A percentile compares a stretch with the other conserved stretches of the same genome.
Conservation (phyloP, 2,113 vertebrate species). For the Macquaria australasica region DNA sequence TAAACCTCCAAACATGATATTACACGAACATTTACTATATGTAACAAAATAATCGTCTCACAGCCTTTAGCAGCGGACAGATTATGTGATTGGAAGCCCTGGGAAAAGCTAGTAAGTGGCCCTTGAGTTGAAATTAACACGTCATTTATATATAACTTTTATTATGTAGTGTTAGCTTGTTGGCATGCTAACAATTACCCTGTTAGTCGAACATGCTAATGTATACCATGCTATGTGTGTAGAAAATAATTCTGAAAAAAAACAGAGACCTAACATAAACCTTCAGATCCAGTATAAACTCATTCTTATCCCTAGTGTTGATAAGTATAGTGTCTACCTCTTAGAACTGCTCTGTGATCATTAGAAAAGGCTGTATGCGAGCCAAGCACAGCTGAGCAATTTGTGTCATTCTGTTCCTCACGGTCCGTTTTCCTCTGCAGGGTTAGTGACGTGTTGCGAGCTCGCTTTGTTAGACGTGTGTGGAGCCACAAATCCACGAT, state of each 20-base stretch:
- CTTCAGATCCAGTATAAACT: not conserved
- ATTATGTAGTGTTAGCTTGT: not conserved
- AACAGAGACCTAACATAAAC: too few species aligned
- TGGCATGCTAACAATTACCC: not conserved
- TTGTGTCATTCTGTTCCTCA: not conserved
- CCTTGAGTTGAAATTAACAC: too few species aligned
- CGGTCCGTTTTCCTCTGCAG: conserved; percentile 3
- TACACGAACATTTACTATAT: too few species aligned
- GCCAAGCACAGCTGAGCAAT: not conserved
- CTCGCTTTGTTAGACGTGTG: conserved; percentile 47
- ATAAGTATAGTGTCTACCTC: not conserved
- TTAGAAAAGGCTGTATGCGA: not conserved
- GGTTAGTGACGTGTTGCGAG: conserved; percentile 26
- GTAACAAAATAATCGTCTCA: not conserved
- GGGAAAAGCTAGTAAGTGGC: too few species aligned
- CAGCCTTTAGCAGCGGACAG: not conserved
- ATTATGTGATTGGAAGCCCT: too few species aligned
- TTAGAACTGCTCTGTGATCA: not conserved
- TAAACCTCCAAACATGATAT: not conserved
- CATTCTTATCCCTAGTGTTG: not conserved
- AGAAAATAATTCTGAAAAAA: not conserved
- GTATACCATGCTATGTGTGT: not conserved
- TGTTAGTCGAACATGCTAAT: not conserved
- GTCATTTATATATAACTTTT: not conserved
- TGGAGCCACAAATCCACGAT: conserved; percentile 65